phyloP scores from a whole-genome alignment of 2,113 vertebrate genomes.

The Megaceryle torquata region DNA sequence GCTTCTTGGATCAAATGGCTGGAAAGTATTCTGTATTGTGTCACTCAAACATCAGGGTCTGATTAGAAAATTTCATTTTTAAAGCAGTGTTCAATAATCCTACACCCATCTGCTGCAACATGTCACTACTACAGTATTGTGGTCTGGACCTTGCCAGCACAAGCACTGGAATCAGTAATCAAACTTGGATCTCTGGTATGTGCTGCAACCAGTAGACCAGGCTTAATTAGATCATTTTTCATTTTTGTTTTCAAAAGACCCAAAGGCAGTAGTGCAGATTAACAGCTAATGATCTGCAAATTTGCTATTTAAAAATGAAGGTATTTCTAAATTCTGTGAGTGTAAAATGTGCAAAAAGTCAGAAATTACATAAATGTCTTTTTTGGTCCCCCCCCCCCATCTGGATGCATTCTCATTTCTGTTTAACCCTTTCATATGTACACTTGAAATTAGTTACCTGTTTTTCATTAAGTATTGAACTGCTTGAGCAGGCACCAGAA shows the following conservation, averaged over 20 bases:
- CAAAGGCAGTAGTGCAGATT: conserved; percentile 46
- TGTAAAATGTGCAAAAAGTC: background rate
- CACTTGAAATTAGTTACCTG: background rate
- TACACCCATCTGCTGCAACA: background rate
- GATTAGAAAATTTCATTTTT: background rate
- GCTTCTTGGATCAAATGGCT: background rate
- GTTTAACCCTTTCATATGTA: background rate
- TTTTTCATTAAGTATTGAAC: background rate
- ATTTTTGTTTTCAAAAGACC: conserved; percentile 57
- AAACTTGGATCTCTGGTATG: background rate
- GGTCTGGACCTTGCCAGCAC: background rate
- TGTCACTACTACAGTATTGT: background rate
- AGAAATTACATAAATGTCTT: background rate
- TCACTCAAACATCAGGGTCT: background rate
- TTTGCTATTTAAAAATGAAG: conserved; percentile 58
- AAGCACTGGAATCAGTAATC: background rate
- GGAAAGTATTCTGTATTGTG: background rate
- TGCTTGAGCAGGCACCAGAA: background rate
- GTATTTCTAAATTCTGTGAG: conserved; percentile 31
- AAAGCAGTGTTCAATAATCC: background rate
- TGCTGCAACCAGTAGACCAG: background rate
- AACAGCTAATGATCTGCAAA: conserved; percentile 56
- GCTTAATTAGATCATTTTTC: conserved; percentile 54
- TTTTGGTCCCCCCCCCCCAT: background rate
- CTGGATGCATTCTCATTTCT: background rate